Evolutionary conservation across 30 jellyfish, hydroid and myxozoan species (phyloP).

Genomic region (Hydractinia symbiolongicarpus): DNA sequence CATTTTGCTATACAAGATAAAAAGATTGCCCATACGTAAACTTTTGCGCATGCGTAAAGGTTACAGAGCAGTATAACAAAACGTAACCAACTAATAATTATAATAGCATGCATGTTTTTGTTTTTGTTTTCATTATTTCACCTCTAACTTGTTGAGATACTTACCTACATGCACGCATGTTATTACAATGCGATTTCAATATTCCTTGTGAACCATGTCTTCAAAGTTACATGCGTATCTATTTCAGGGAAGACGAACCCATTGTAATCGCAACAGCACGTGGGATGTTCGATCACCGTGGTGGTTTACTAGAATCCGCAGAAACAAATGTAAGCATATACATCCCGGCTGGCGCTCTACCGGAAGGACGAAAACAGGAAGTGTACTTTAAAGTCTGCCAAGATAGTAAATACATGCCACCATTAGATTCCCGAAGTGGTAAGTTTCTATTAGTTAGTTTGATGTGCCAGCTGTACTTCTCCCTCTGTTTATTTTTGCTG

Average conservation of each 20-base stretch:
- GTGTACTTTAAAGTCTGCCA: slow-evolving; percentile 91
- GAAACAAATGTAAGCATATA: slow-evolving; percentile 93
- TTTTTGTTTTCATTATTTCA: too few relatives aligned
- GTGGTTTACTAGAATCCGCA: slow-evolving; percentile 89
- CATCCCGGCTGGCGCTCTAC: slow-evolving; percentile 97
- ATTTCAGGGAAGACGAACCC: slow-evolving; percentile 63
- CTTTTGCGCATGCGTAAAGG: too few relatives aligned
- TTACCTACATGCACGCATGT: too few relatives aligned
- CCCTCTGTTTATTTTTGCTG: too few relatives aligned
- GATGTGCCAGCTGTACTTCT: too few relatives aligned
- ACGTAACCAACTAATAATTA: too few relatives aligned
- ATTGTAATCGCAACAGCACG: slow-evolving; percentile 94
- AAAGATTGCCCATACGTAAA: too few relatives aligned
- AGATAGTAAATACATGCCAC: slow-evolving; percentile 95
- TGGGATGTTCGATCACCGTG: slow-evolving; percentile 93
- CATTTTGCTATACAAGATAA: too few relatives aligned
- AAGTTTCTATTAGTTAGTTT: background rate
- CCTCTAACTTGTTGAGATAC: too few relatives aligned
- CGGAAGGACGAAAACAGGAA: slow-evolving; percentile 88
- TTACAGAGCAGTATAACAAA: too few relatives aligned
- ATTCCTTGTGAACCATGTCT: background rate
- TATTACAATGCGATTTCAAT: background rate
- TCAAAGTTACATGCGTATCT: background rate
- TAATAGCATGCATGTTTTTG: too few relatives aligned
- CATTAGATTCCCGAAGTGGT: slow-evolving; percentile 88